Evolutionary conservation across 2,888 invertebrate species (phyloP).

Genomic region (Acanthosepion esculentum): DNA sequence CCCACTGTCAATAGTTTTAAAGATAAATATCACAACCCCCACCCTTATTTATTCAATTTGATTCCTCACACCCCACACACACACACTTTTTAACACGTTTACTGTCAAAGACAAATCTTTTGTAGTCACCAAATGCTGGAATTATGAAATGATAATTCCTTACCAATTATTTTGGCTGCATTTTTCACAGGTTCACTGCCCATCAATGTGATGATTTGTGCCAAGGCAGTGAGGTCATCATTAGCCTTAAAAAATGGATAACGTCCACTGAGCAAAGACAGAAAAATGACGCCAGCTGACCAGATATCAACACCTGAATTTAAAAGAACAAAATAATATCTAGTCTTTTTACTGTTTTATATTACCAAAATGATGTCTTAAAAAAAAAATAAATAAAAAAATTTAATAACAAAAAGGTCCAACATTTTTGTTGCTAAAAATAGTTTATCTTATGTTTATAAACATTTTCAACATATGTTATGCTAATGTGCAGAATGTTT

Average conservation of each 20-base stretch:
- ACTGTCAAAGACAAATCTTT: not conserved
- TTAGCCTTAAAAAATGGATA: constrained; percentile 90
- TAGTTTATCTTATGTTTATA: too few species aligned
- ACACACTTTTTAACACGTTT: too few species aligned
- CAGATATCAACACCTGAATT: constrained; percentile 88
- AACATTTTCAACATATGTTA: too few species aligned
- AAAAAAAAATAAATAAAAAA: too few species aligned
- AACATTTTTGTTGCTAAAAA: too few species aligned
- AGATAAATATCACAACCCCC: too few species aligned
- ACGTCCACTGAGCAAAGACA: constrained; percentile 84
- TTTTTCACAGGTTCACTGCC: constrained; percentile 83
- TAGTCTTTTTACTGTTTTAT: not conserved
- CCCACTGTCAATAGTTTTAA: too few species aligned
- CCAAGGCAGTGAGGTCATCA: constrained; percentile 85
- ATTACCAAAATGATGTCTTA: too few species aligned
- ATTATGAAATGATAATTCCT: constrained; percentile 52
- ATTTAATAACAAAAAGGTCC: too few species aligned
- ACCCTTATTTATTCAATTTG: too few species aligned
- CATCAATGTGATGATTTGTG: constrained; percentile 87
- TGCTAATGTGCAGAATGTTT: too few species aligned
- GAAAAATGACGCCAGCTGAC: constrained; percentile 89
- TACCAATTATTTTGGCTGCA: constrained; percentile 82
- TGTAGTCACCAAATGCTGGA: not conserved
- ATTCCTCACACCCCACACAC: too few species aligned
- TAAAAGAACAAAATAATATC: not conserved